Evolutionary conservation across 2,113 vertebrate species (phyloP).

Genomic region (Echinops telfairi): DNA sequence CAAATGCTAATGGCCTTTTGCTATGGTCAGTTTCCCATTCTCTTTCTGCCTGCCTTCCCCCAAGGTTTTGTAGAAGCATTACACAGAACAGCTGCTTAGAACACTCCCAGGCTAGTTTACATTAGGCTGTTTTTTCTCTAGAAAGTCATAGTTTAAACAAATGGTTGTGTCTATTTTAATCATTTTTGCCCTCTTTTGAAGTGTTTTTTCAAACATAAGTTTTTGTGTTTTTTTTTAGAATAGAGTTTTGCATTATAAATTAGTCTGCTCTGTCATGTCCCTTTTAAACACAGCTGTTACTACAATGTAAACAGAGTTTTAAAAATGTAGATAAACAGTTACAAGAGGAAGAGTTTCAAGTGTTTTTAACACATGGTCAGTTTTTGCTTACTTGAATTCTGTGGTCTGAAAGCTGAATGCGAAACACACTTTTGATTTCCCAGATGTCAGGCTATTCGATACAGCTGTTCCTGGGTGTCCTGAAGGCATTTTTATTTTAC

Average conservation of each 20-base stretch:
- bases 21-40: conserved; percentile 77
- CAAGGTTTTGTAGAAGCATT: conserved; percentile 77
- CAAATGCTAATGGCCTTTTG: conserved; percentile 80
- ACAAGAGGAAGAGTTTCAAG: conserved; percentile 87
- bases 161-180: conserved; percentile 92
- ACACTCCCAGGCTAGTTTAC: conserved; percentile 87
- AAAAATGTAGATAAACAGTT: conserved; percentile 89
- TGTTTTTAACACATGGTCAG: conserved; percentile 88
- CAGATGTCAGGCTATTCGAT: conserved; percentile 84
- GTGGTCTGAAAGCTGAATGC: conserved; percentile 86
- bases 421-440: conserved; percentile 86
- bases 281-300: conserved; percentile 92
- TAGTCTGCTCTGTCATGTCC: conserved; percentile 88
- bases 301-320: conserved; percentile 89
- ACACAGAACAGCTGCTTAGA: conserved; percentile 88
- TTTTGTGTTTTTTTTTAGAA: conserved; percentile 83
- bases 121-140: conserved; percentile 89
- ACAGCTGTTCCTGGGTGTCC: conserved; percentile 71
- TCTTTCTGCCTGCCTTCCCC: conserved; percentile 52
- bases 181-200: conserved; percentile 91
- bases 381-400: conserved; percentile 86
- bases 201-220: conserved; percentile 88
- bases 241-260: conserved; percentile 90
- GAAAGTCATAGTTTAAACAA: conserved; percentile 92
- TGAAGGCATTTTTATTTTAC: conserved; percentile 72